A percentile compares a stretch with the other conserved stretches of the same genome.
phyloP scores from a whole-genome alignment of 2,888 invertebrate species.

The Megastigmus dorsalis region DNA sequence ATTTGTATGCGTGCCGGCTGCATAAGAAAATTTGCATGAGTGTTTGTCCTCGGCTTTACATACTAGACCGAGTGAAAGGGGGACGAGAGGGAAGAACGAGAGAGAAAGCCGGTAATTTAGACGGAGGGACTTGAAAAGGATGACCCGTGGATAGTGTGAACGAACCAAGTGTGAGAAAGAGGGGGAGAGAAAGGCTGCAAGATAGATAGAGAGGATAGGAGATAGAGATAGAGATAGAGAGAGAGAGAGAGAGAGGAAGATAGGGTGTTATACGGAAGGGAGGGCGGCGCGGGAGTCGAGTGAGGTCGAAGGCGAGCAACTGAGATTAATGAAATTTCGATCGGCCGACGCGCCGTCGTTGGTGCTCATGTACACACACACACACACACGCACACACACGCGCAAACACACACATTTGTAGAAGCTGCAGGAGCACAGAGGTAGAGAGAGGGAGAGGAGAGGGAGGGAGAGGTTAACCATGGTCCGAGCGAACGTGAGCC shows the following conservation, averaged over 20 bases:
- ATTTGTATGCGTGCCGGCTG: conserved; percentile 66
- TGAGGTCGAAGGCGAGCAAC: conserved; percentile 35
- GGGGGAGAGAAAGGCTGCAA: background rate
- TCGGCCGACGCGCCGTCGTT: conserved; percentile 38
- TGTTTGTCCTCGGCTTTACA: conserved; percentile 64
- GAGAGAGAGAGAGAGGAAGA: conserved; percentile 5
- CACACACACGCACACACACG: background rate
- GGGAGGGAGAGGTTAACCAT: too few relatives aligned
- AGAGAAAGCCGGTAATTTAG: conserved; percentile 55
- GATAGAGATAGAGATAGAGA: background rate
- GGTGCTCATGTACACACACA: background rate
- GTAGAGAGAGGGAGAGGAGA: too few relatives aligned
- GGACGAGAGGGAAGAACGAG: background rate
- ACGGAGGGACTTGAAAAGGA: conserved; percentile 49
- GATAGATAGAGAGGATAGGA: conserved; percentile 4
- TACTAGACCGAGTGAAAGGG: too few relatives aligned
- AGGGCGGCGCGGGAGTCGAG: background rate
- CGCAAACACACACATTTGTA: background rate
- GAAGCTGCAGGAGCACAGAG: background rate
- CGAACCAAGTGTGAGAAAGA: background rate
- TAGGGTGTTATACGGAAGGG: background rate
- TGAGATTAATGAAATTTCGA: conserved; percentile 62
- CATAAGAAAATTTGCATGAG: conserved; percentile 67
- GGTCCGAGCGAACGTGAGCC: background rate
- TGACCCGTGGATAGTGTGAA: conserved; percentile 36